Evolutionary conservation across 1,140 invertebrate genomes (phyloP), one percentile per base, ranked within the genome.

Genomic region (Neotoxoptera formosana): DNA sequence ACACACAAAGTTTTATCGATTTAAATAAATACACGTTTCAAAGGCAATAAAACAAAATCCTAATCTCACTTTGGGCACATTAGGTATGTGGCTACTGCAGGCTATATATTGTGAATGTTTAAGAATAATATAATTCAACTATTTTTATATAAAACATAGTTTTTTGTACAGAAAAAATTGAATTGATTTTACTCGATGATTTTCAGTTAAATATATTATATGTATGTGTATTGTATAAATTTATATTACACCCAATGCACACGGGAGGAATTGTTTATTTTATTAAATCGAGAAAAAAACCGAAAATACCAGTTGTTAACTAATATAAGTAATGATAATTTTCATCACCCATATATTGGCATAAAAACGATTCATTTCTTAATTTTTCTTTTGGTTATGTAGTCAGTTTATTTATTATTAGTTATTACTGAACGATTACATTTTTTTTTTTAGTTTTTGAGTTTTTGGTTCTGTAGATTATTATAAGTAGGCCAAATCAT

Each of bases 21-120:
- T 84, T 84, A 23, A 84, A 84, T 84, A 45, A 84, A 84, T 84
- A 84, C 9, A 84, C 25, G 23, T 41, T 84, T 45, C 6, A 0
- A 84, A 84, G 9, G 83, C 3, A 84, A 84, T 84, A 84, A 84
- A 84, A 84, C 83, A 41, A 84, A 41, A 76, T 76, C 30, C n/a
- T 76, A 76, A 76, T 76, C 30, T 67, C 30, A 36, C 36, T 83
- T 34, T 36, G 17, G 20, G 34, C 36, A 83, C 20, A n/a, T n/a
- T n/a, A n/a, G n/a, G n/a, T n/a, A n/a, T n/a, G n/a, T n/a, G n/a
- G n/a, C n/a, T n/a, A n/a, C n/a, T n/a, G n/a, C n/a, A n/a, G n/a
- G n/a, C n/a, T n/a, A n/a, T n/a, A n/a, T n/a, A n/a, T n/a, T n/a
- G 8, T 60, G 25, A n/a, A 67, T 67, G 30, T 67, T 76, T n/a